A percentile compares a stretch with the other conserved stretches of the same genome.
These are phyloP conservation scores for Aphelenchoides besseyi DNA, from an alignment of 1,140 invertebrate species.

Conservation along the genomic window DNA sequence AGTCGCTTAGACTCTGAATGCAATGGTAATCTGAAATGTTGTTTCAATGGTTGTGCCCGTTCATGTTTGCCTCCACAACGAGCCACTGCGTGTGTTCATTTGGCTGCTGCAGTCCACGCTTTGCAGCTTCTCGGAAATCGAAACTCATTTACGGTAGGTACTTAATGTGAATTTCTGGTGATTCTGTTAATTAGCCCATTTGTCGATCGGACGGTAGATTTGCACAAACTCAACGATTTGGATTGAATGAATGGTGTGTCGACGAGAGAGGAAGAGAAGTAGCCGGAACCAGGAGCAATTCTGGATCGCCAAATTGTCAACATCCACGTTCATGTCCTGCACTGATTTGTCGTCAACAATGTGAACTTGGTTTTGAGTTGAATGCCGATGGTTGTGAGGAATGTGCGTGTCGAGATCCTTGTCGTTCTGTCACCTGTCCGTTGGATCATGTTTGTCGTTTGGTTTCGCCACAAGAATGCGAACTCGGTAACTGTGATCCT, in stretches of 20 bases:
- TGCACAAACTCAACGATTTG: slow-evolving; percentile 34
- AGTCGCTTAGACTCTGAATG: slow-evolving; percentile 10
- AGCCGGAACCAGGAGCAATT: slow-evolving; percentile 35
- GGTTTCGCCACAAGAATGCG: slow-evolving; percentile 30
- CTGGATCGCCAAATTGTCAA: slow-evolving; percentile 40
- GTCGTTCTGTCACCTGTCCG: slow-evolving; percentile 37
- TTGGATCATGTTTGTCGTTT: slow-evolving; percentile 44
- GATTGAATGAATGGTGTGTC: slow-evolving; percentile 46
- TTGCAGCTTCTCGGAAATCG: background rate
- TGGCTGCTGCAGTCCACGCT: slow-evolving; percentile 22
- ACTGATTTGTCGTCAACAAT: slow-evolving; percentile 31
- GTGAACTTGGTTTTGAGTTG: slow-evolving; percentile 44
- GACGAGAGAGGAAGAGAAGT: slow-evolving; percentile 44
- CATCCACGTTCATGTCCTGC: slow-evolving; percentile 45
- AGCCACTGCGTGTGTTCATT: slow-evolving; percentile 35
- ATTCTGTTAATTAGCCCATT: background rate
- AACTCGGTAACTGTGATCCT: slow-evolving; percentile 35
- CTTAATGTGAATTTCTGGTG: background rate
- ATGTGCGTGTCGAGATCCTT: slow-evolving; percentile 44
- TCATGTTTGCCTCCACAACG: slow-evolving; percentile 28
- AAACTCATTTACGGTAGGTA: slow-evolving; percentile 27
- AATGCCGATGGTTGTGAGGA: slow-evolving; percentile 42
- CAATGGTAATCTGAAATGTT: slow-evolving; percentile 35
- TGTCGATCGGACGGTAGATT: slow-evolving; percentile 33
- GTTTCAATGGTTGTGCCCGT: slow-evolving; percentile 46